Percentiles rank a stretch among this genome's conserved stretches.
Conservation (phyloP, 2,888 invertebrate species). For the Epinotia nisella region DNA sequence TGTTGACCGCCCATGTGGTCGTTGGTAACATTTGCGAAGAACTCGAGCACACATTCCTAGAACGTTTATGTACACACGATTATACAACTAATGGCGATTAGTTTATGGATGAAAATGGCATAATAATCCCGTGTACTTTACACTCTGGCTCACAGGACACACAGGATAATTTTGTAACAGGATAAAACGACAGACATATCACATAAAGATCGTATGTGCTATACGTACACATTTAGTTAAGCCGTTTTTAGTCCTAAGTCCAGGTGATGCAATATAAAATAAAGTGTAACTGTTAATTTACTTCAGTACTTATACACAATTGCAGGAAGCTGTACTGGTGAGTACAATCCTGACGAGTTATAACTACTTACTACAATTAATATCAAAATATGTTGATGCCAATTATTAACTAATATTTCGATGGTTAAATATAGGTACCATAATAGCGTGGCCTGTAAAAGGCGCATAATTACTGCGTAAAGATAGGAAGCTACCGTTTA, state of each 20-base stretch:
- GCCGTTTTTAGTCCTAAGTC: not conserved
- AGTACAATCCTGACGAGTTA: not conserved
- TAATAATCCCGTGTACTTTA: not conserved
- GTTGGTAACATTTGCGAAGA: too few species aligned
- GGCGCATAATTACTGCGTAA: too few species aligned
- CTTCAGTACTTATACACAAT: not conserved
- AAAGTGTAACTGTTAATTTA: not conserved
- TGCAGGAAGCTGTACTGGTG: not conserved
- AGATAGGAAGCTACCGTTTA: too few species aligned
- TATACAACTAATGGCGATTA: not conserved
- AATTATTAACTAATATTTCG: too few species aligned
- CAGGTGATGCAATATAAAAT: not conserved
- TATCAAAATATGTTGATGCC: too few species aligned
- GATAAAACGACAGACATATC: not conserved
- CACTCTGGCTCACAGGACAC: not conserved
- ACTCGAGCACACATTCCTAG: not conserved
- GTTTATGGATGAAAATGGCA: not conserved
- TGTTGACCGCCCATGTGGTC: too few species aligned
- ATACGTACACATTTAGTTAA: not conserved
- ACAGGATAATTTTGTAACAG: not conserved
- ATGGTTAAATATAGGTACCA: too few species aligned
- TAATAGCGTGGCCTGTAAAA: too few species aligned
- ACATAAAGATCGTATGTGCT: not conserved
- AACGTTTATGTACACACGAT: not conserved
- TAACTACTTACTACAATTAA: not conserved